phyloP scores from a whole-genome alignment of 2,113 vertebrate genomes.

The Saguinus midas region DNA sequence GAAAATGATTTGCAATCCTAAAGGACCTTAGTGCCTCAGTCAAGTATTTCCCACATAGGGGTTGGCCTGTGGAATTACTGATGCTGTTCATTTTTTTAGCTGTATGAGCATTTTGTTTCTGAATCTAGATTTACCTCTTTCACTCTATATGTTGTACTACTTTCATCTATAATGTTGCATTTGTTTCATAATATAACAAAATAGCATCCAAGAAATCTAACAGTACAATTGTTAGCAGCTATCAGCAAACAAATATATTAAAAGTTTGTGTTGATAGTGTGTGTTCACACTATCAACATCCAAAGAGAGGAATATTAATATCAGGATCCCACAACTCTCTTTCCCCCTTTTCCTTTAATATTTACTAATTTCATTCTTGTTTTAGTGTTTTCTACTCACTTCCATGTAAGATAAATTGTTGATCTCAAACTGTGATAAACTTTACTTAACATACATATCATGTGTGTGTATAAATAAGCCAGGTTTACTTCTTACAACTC shows the following conservation, averaged over 20 bases:
- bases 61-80: neutral
- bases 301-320: neutral
- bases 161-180: neutral
- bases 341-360: neutral
- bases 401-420: neutral
- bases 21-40: neutral
- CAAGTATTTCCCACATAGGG: neutral
- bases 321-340: neutral
- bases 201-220: neutral
- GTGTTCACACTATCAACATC: neutral
- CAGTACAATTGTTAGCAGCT: neutral
- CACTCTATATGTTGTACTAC: neutral
- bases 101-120: neutral
- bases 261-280: neutral
- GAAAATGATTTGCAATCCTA: neutral
- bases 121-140: neutral
- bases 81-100: neutral
- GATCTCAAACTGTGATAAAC: neutral
- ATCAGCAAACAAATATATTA: neutral
- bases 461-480: neutral
- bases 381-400: neutral
- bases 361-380: neutral
- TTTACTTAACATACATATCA: neutral
- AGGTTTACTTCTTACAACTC: neutral
- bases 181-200: neutral